Base-by-base conservation (phyloP, 2,113 vertebrate genomes). In the Eupsittula cactorum region DNA sequence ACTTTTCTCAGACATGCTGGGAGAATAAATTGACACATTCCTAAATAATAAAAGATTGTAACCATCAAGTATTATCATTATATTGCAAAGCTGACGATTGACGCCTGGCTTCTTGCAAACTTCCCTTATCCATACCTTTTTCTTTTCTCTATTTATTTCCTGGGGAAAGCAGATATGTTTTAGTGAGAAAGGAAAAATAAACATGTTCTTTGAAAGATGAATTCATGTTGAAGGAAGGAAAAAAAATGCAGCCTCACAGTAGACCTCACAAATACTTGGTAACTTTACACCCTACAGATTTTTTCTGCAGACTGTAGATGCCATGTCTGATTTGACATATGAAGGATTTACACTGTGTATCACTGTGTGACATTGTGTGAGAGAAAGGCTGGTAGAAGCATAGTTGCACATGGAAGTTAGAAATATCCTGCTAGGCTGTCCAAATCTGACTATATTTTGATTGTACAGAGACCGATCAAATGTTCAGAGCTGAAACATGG, bases 371-470 rank as follows among this genome's bases (percentile, higher is more conserved):
- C 95, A 96, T 37, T 93, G 95, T 94, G 96, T 92, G 92, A 96
- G 95, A 93, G 93, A 65, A 93, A 97, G 88, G 92, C 96, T 95
- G 96, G 95, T 91, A 93, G 82, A 96, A 96, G 96, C 73, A 89
- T 73, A 93, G 91, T 94, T 96, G 93, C 96, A 96, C 96, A 96
- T 95, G 83, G 77, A 94, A 97, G 91, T 96, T 92, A 95, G 95
- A 97, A 97, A 97, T 97, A 96, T 92, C 95, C 77, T 87, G 84
- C 77, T 84, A 95, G 91, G 95, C 92, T 95, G 96, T 96, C 95
- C 92, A 96, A 96, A 96, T 94, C 86, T 97, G 96, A 94, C 95
- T 96, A 33, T 93, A 95, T 97, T 97, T 96, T 97, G 96, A 96
- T 91, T 91, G 89, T 97, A 87, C 83, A 87, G 90, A 93, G 94